Evolutionary conservation across 2,888 invertebrate species (phyloP).

Genomic region (Lepidochrysops patricia): DNA sequence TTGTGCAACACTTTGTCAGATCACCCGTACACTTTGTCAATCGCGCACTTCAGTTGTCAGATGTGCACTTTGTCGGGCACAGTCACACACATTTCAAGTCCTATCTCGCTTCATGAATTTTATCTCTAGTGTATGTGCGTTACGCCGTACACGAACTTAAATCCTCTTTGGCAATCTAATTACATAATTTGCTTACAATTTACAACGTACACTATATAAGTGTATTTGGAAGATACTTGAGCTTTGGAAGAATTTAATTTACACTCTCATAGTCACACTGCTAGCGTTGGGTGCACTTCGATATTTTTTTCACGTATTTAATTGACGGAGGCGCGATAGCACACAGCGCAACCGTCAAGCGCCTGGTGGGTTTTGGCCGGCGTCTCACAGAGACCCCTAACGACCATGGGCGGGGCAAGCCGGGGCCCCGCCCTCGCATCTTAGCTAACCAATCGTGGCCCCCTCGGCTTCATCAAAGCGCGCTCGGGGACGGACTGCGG

Average conservation of each 20-base stretch:
- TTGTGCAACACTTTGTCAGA: constrained; percentile 6
- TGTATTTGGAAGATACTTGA: constrained; percentile 17
- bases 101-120: constrained; percentile 15
- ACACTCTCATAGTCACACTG: constrained; percentile 11
- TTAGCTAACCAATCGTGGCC: constrained; percentile 40
- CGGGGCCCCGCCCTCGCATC: constrained; percentile 49
- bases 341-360: constrained; percentile 68
- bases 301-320: constrained; percentile 37
- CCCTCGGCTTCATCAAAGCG: constrained; percentile 49
- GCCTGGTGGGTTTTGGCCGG: constrained; percentile 65
- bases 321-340: constrained; percentile 38
- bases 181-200: background rate
- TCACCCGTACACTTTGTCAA: background rate
- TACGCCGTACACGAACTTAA: constrained; percentile 16
- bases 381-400: constrained; percentile 50
- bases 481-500: constrained; percentile 65
- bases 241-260: constrained; percentile 15
- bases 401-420: constrained; percentile 52
- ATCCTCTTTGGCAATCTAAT: constrained; percentile 8
- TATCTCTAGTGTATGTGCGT: constrained; percentile 16
- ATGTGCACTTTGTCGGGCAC: background rate
- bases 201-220: background rate
- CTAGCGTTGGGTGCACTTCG: constrained; percentile 12
- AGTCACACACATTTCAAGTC: constrained; percentile 5
- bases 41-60: background rate